These are phyloP conservation scores for Mallateleia sp. DNA, from an alignment of 2,888 invertebrate species.

Conservation along the genomic window DNA sequence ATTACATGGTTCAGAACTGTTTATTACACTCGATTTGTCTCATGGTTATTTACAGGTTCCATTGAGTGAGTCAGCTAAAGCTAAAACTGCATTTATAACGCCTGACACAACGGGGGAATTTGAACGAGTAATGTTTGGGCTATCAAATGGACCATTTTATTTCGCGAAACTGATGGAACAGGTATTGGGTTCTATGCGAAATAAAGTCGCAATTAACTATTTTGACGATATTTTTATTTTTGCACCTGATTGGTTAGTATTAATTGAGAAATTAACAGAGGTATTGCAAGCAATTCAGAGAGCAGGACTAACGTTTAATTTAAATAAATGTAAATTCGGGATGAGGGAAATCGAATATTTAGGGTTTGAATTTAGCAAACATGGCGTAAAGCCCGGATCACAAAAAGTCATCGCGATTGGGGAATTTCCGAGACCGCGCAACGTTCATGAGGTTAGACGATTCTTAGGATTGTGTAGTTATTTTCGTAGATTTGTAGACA, in stretches of 20 bases:
- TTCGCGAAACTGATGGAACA: conserved; percentile 83
- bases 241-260: conserved; percentile 77
- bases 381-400: not conserved
- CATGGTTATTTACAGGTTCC: conserved; percentile 78
- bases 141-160: conserved; percentile 83
- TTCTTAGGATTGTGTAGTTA: conserved; percentile 41
- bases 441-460: conserved; percentile 15
- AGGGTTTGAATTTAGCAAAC: conserved; percentile 16
- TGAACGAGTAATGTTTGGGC: conserved; percentile 83
- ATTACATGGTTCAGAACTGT: no score
- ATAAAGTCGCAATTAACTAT: conserved; percentile 79
- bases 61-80: conserved; percentile 42
- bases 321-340: conserved; percentile 9
- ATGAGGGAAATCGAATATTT: not conserved
- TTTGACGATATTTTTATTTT: conserved; percentile 84
- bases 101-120: conserved; percentile 85
- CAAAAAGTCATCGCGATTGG: not conserved
- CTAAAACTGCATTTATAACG: conserved; percentile 84
- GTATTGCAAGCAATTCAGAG: conserved; percentile 75
- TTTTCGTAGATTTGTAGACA: conserved; percentile 47
- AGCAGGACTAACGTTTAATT: conserved; percentile 27
- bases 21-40: conserved; percentile 53
- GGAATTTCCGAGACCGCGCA: not conserved
- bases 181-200: conserved; percentile 75
- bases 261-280: conserved; percentile 76